Base-by-base conservation (phyloP, 2,797 vertebrate species). In the Lepus oiostolus region DNA sequence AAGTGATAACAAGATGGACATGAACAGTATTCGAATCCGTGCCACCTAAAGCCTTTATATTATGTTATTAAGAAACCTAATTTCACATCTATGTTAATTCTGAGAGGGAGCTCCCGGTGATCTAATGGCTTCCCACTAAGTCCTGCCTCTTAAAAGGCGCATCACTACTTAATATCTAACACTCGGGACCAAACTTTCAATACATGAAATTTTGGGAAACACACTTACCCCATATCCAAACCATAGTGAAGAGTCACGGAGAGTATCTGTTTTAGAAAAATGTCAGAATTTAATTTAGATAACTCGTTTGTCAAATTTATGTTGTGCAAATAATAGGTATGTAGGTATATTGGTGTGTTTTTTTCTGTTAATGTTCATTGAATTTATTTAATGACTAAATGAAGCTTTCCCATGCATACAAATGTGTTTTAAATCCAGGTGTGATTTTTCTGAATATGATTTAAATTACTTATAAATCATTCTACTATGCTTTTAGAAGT, bases 391-490 rank as follows among this genome's bases (percentile, higher is more conserved):
- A 62, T 75, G 8, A 75, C 75, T 88, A 79, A 70, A 74, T 85
- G 7, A 75, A 19, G 3, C 62, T 89, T 85, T 47, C 30, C 91
- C 88, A 75, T 32, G 7, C 17, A 85, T 32, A 42, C 82, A 74
- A 77, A 60, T n/a, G 52, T 79, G 52, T 83, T 80, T 93, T 21
- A 9, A 93, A n/a, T 83, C 28, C 17, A 71, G 5, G 26, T 50
- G 4, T 32, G 6, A 72, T 60, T 88, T 90, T 83, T 75, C 14
- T 42, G 2, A 42, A 77, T 88, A 82, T 88, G 54, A 87, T 26
- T 83, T 38, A 80, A 92, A 75, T 63, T 28, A 65, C 7, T 83
- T 38, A 11, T 74, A 77, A 93, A 77, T 83, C 52, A 58, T 79
- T 77, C 38, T 76, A 75, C 28, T 47, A 71, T 83, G 2, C 24